These are phyloP conservation scores for Drosophila infuscata DNA, from an alignment of 2,888 invertebrate genomes.

Conservation along the genomic window DNA sequence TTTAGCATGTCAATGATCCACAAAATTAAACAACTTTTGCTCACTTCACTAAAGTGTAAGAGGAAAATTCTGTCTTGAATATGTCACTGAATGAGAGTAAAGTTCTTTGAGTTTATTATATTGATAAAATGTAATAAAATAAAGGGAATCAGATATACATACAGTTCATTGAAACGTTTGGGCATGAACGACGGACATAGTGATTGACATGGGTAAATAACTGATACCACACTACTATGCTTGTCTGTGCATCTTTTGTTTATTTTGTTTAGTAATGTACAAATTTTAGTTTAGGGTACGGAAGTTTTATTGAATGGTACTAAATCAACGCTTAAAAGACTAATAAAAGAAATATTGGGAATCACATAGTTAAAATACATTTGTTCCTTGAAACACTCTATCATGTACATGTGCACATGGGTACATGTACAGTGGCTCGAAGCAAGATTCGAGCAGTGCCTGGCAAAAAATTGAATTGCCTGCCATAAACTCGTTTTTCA, in stretches of 20 bases:
- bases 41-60: conserved; percentile 7
- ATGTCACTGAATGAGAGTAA: conserved; percentile 23
- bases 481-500: too few species aligned
- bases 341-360: background rate
- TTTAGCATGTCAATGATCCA: conserved; percentile 61
- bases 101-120: conserved; percentile 33
- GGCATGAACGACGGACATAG: conserved; percentile 15
- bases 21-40: conserved; percentile 51
- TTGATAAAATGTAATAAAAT: conserved; percentile 39
- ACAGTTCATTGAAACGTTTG: conserved; percentile 49
- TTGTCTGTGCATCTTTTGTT: conserved; percentile 6
- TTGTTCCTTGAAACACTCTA: background rate
- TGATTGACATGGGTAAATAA: conserved; percentile 68
- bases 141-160: conserved; percentile 53
- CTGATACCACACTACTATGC: conserved; percentile 8
- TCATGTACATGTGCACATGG: too few species aligned
- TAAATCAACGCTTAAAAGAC: conserved; percentile 21
- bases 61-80: conserved; percentile 26
- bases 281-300: background rate
- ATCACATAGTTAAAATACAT: background rate
- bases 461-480: too few species aligned
- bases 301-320: background rate
- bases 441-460: too few species aligned
- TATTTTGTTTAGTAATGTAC: background rate
- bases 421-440: too few species aligned